phyloP scores from a whole-genome alignment of 2,113 vertebrate species.

The Crotophaga sulcirostris region DNA sequence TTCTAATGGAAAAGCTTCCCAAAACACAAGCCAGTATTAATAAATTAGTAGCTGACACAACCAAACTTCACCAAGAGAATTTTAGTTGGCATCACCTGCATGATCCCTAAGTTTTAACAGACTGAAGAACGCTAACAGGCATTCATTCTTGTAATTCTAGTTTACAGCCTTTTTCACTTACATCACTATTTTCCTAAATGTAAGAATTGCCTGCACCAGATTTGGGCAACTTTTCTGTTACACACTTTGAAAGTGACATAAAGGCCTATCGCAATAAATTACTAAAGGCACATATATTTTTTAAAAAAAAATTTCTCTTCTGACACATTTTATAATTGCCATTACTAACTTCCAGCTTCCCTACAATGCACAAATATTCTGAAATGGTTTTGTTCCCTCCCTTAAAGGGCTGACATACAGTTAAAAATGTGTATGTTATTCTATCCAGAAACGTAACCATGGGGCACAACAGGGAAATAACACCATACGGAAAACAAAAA shows the following conservation, averaged over 20 bases:
- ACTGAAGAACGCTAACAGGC: neutral
- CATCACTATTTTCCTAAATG: neutral
- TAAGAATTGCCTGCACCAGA: neutral
- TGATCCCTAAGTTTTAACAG: neutral
- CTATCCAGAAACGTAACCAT: neutral
- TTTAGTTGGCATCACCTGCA: neutral
- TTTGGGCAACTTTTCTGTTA: neutral
- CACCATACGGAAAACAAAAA: neutral
- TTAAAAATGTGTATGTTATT: neutral
- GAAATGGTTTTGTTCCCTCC: neutral
- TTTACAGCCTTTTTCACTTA: neutral
- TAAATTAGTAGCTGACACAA: neutral
- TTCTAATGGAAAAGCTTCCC: neutral
- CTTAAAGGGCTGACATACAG: neutral
- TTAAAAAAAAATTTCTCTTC: neutral
- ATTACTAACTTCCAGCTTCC: neutral
- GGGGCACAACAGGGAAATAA: neutral
- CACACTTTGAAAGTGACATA: neutral
- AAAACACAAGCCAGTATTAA: neutral
- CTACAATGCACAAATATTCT: neutral
- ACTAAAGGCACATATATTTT: neutral
- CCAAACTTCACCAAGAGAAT: neutral
- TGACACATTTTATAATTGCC: neutral
- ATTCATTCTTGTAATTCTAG: neutral
- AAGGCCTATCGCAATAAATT: neutral